These are phyloP conservation scores for Caracal caracal DNA, from an alignment of 2,113 vertebrate species.

Conservation along the genomic window DNA sequence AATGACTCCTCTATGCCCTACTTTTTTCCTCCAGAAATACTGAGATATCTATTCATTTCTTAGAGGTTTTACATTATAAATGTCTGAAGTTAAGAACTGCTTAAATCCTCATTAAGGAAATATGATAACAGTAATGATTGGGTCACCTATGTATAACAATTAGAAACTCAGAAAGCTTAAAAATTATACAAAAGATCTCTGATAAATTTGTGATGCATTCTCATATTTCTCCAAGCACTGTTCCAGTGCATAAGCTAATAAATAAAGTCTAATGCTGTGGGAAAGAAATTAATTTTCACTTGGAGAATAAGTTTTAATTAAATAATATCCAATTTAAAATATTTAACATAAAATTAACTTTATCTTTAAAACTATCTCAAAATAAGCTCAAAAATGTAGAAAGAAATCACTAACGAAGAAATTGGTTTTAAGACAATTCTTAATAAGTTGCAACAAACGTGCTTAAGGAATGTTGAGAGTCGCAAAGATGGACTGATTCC, in stretches of 20 bases:
- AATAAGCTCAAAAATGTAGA: neutral
- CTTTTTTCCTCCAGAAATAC: neutral
- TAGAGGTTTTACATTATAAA: neutral
- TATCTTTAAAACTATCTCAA: conserved; percentile 5
- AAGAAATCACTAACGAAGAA: neutral
- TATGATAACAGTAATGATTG: neutral
- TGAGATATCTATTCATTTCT: neutral
- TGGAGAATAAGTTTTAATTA: conserved; percentile 21
- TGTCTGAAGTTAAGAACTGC: neutral
- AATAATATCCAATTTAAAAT: neutral
- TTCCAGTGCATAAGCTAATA: neutral
- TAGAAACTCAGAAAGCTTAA: neutral
- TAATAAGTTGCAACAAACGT: neutral
- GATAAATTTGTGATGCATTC: neutral
- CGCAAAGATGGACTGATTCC: neutral
- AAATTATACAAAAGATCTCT: neutral
- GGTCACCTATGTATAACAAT: neutral
- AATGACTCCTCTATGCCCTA: neutral
- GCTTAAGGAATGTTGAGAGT: neutral
- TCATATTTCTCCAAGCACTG: neutral
- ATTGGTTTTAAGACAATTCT: neutral
- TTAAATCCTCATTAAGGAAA: neutral
- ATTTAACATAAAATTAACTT: neutral
- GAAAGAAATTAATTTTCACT: conserved; percentile 6
- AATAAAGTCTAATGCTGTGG: neutral